phyloP scores from a whole-genome alignment of 1,140 invertebrate genomes.

The Platorchestia sp. region DNA sequence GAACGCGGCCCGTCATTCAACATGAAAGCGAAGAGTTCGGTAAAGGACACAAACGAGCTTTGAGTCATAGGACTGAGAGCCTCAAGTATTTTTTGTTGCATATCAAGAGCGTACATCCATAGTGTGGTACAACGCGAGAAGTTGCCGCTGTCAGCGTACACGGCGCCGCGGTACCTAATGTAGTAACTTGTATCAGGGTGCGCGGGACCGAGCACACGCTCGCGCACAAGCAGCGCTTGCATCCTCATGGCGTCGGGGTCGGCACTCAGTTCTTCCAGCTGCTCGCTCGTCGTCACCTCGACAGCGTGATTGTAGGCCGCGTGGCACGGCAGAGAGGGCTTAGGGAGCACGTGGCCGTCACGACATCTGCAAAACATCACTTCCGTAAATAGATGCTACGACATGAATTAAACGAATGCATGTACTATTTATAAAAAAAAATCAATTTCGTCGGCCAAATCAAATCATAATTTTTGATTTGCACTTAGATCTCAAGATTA shows the following conservation, averaged over 20 bases:
- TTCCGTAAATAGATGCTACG: background rate
- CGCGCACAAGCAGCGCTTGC: conserved; percentile 93
- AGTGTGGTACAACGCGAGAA: conserved; percentile 92
- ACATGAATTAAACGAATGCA: background rate
- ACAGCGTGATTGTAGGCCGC: conserved; percentile 88
- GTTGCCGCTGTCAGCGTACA: conserved; percentile 94
- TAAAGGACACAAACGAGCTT: conserved; percentile 92
- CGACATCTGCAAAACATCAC: background rate
- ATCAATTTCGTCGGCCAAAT: background rate
- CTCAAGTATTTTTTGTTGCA: conserved; percentile 93
- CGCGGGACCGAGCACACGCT: conserved; percentile 91
- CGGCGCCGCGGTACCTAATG: conserved; percentile 91
- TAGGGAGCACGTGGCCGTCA: conserved; percentile 71
- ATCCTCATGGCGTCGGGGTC: conserved; percentile 97
- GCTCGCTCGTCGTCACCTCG: conserved; percentile 84
- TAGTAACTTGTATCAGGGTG: conserved; percentile 98
- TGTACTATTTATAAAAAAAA: background rate
- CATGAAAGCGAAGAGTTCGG: conserved; percentile 96
- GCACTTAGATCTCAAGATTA: background rate
- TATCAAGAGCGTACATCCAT: conserved; percentile 97
- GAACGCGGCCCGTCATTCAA: conserved; percentile 76
- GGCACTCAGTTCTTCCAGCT: conserved; percentile 87
- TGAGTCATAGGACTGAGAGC: conserved; percentile 96
- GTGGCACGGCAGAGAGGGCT: conserved; percentile 73
- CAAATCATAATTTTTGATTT: background rate